Evolutionary conservation across 2,113 vertebrate species (phyloP).

Genomic region (Calyptomena viridis): DNA sequence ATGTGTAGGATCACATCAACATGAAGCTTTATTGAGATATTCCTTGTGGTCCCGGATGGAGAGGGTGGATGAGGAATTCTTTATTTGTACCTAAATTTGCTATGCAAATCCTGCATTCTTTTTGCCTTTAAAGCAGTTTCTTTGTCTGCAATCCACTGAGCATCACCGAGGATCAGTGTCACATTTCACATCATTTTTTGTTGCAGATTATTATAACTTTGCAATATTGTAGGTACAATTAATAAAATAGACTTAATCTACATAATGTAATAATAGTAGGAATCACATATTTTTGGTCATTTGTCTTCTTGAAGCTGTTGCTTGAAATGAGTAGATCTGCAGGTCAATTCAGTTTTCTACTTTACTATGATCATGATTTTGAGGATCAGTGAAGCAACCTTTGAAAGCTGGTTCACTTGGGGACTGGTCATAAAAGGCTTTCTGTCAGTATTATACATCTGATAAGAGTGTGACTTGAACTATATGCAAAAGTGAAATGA

Average conservation of each 20-base stretch:
- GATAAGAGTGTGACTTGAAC: neutral
- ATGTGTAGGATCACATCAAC: neutral
- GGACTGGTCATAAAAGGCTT: constrained; percentile 4
- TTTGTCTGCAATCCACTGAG: neutral
- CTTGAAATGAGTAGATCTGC: neutral
- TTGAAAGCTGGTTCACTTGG: neutral
- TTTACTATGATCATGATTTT: neutral
- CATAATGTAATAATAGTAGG: neutral
- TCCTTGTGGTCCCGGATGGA: neutral
- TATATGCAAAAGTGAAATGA: neutral
- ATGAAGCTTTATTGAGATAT: neutral
- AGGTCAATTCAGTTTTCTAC: neutral
- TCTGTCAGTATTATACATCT: neutral
- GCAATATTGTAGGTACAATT: neutral
- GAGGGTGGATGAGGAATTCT: neutral
- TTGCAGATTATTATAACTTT: neutral
- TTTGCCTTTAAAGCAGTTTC: neutral
- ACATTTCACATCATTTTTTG: neutral
- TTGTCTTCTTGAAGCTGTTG: neutral
- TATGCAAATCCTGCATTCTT: neutral
- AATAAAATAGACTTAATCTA: neutral
- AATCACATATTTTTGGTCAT: neutral
- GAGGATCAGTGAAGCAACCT: neutral
- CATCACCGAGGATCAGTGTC: neutral
- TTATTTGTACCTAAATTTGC: neutral